Evolutionary conservation across 2,888 invertebrate species (phyloP), one percentile per base, ranked within the genome.

Genomic region (Herminia tarsipennalis): DNA sequence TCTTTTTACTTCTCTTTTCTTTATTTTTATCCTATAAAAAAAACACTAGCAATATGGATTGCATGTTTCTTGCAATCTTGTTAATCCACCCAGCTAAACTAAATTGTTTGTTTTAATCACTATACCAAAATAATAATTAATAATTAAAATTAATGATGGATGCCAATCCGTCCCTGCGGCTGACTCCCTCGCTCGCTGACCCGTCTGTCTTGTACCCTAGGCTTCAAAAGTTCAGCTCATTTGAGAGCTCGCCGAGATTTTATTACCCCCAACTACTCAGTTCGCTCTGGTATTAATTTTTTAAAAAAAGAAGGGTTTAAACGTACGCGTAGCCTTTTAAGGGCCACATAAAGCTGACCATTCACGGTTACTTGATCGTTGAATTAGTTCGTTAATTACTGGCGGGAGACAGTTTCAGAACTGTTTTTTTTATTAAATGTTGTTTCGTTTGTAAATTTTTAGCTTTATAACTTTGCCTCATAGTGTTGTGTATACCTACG

Each of bases 201-300:
- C 89, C 83, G 86, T 81, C 83, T 86, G 90, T 88, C 89, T 89
- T 89, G 83, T 83, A 81, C 87, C 83, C 85, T 79, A 81, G 88
- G 89, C 88, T 88, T 88, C 86, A 88, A 89, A 90, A 91, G 89
- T 91, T 91, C 87, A 86, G 88, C 88, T 88, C 89, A 87, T 89
- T 90, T 86, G 89, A 91, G 91, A 87, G 86, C 86, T 81, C 75
- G 84, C 86, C 73, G 90, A 91, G 91, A 91, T 90, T 91, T 91
- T 86, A 91, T 91, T 90, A 90, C 85, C 85, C 35, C 85, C 86
- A 88, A 88, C 89, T 88, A 88, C 86, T 81, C 46, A 36, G 40
- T 47, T 22, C 76, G 70, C 76, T 79, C 79, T 76, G 84, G 86
- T 86, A 88, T 88, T 88, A 89, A 76, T 78, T 73, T 80, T 74